Evolutionary conservation across 2,797 vertebrate species (phyloP), one percentile per base, ranked within the genome.

Genomic region (Muraenolepis orangiensis): DNA sequence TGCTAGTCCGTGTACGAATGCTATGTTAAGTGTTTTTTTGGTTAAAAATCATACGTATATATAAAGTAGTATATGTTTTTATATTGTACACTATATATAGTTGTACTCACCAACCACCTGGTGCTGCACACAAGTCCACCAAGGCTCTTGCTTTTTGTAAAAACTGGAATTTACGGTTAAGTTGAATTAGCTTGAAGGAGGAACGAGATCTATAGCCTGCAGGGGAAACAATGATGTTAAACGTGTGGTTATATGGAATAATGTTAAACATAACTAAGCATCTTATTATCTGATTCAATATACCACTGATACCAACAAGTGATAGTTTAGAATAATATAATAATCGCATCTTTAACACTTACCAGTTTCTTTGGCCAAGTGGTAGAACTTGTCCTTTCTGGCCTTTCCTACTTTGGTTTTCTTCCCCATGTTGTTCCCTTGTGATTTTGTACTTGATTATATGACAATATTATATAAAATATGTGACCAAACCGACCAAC

Each of bases 341-440:
- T 6, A 67, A 67, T 29, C 66, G 16, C 23, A 4, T 28, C 7
- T 32, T 23, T 12, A 64, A 11, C 29, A 64, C 51, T 1, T 71
- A 98, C 97, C 98, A 0, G 97, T 98, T 91, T 99, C 98, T 88
- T 98, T 98, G 0, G 98, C 98, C 81, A 99, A 84, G 29, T 98
- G 96, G 86, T 99, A 99, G 82, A 99, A 99, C 82, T 98, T 99
- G 87, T 99, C 97, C 82, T 95, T 93, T 34, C 98, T 89, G 81
- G 94, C 93, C 87, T 98, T 98, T 80, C 98, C 97, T 1, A 96
- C 82, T 93, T 98, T 99, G 30, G 95, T 90, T 77, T 99, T 99
- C 92, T 98, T 99, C 80, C 97, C 97, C 98, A 99, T 99, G n/a
- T 30, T 67, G 26, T 31, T 29, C 31, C 13, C 28, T 31, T 29